Conservation (phyloP, 2,797 vertebrate species). For the Fratercula arctica region DNA sequence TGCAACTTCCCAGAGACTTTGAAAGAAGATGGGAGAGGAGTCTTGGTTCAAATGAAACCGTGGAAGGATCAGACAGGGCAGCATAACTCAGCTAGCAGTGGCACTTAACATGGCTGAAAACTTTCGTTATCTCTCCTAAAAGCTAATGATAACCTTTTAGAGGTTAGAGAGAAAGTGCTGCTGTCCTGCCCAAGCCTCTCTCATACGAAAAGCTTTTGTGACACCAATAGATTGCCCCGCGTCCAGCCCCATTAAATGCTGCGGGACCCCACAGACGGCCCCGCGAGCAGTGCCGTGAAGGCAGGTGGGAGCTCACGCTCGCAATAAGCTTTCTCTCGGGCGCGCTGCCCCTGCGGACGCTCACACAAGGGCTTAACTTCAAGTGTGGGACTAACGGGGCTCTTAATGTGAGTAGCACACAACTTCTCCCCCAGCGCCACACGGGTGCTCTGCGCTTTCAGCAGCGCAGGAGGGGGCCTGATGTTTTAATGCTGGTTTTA, state of each 20-base stretch:
- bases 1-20: neutral
- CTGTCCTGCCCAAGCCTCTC: neutral
- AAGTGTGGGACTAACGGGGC: neutral
- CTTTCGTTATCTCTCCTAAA: neutral
- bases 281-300: neutral
- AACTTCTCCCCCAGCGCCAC: neutral
- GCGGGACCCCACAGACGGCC: neutral
- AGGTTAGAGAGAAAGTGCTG: neutral
- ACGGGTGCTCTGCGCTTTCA: neutral
- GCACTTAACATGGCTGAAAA: neutral
- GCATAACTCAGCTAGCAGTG: neutral
- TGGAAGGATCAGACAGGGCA: neutral
- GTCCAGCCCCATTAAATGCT: neutral
- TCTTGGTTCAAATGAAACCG: neutral
- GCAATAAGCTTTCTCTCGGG: neutral
- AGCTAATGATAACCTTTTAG: neutral
- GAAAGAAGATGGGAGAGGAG: neutral
- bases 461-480: neutral
- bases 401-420: neutral
- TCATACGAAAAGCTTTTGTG: neutral
- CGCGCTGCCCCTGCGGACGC: fast-evolving
- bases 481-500: neutral
- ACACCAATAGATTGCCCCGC: neutral
- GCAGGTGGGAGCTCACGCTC: neutral
- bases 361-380: neutral